phyloP scores from a whole-genome alignment of 2,888 invertebrate genomes.

The Xestia c-nigrum region DNA sequence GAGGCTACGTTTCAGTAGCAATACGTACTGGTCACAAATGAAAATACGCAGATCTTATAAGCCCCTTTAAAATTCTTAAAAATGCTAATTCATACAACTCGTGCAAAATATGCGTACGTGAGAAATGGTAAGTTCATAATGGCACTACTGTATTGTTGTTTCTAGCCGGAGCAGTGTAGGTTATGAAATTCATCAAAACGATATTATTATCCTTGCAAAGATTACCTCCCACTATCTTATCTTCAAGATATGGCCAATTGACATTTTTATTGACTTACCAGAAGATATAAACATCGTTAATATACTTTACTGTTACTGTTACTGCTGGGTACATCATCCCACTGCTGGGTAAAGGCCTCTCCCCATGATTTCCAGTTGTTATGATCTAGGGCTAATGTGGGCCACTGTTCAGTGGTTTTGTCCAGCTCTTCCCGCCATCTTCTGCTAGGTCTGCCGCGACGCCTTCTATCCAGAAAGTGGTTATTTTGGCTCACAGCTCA shows the following conservation, averaged over 20 bases:
- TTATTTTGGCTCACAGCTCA: no score
- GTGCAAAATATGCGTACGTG: constrained; percentile 25
- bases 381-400: no score
- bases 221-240: constrained; percentile 20
- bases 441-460: no score
- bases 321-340: no score
- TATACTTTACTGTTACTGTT: no score
- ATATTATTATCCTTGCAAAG: background rate
- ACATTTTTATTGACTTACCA: constrained; percentile 22
- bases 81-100: background rate
- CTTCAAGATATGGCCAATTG: background rate
- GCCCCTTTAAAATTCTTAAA: background rate
- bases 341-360: no score
- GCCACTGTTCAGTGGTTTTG: no score
- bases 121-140: background rate
- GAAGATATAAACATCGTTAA: background rate
- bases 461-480: no score
- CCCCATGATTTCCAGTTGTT: no score
- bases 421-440: no score
- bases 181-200: background rate
- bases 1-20: no score
- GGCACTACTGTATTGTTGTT: background rate
- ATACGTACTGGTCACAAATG: background rate
- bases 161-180: background rate
- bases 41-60: background rate